Conservation (phyloP, 2,888 invertebrate species). For the Catocala fraxini region DNA sequence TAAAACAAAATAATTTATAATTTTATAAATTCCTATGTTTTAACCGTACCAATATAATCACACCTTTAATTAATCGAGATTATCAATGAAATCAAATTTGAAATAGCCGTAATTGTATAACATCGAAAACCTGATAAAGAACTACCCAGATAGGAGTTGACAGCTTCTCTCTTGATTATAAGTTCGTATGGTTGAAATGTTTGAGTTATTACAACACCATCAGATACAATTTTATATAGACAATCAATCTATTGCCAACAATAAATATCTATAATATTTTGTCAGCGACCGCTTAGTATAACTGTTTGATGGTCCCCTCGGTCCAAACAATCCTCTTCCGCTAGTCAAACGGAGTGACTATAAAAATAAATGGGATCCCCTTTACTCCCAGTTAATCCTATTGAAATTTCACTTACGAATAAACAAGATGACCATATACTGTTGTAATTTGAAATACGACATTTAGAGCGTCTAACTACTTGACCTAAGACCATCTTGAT, state of each 20-base stretch:
- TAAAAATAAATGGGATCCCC: slow-evolving; percentile 26
- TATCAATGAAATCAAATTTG: too few relatives aligned
- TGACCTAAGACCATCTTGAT: too few relatives aligned
- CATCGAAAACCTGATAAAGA: too few relatives aligned
- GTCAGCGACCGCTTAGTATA: slow-evolving; percentile 69
- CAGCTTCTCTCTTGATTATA: too few relatives aligned
- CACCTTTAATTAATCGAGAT: too few relatives aligned
- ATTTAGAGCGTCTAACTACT: background rate
- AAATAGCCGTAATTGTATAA: too few relatives aligned
- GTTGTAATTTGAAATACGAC: background rate
- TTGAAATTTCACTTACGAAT: slow-evolving; percentile 18
- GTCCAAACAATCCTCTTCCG: slow-evolving; percentile 52
- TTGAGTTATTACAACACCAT: background rate
- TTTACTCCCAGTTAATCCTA: slow-evolving; percentile 33
- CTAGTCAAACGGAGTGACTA: slow-evolving; percentile 35
- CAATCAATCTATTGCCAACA: slow-evolving; percentile 49
- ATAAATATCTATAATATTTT: slow-evolving; percentile 72
- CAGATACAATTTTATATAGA: slow-evolving; percentile 4
- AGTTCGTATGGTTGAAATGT: too few relatives aligned
- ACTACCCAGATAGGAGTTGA: too few relatives aligned
- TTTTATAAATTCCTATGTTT: too few relatives aligned
- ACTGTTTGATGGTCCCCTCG: slow-evolving; percentile 70
- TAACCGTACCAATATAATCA: too few relatives aligned
- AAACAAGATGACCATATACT: background rate
- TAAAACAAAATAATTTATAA: too few relatives aligned